These are phyloP conservation scores for Zaprionus ornatus DNA, from an alignment of 1,140 invertebrate genomes.

Conservation along the genomic window DNA sequence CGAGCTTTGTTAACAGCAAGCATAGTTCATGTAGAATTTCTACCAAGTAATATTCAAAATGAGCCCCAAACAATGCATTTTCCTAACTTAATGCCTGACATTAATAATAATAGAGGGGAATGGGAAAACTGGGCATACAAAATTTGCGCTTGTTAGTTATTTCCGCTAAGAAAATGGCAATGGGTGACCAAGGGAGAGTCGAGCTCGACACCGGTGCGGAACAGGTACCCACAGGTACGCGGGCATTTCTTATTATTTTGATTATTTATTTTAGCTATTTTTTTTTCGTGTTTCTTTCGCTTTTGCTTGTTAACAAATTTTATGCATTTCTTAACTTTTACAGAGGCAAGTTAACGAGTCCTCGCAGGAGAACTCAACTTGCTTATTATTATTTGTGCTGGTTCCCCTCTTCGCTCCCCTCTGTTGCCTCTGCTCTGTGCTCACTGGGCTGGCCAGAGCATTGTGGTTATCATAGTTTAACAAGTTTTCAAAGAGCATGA, in stretches of 20 bases:
- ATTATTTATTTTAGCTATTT: constrained; percentile 26
- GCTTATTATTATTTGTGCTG: constrained; percentile 78
- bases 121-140: constrained; percentile 17
- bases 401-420: constrained; percentile 19
- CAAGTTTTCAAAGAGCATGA: constrained; percentile 81
- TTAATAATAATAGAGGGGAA: constrained; percentile 10
- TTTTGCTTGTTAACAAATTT: constrained; percentile 76
- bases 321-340: constrained; percentile 79
- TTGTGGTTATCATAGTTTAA: constrained; percentile 83
- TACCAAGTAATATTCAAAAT: neutral
- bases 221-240: neutral
- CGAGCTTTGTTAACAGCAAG: neutral
- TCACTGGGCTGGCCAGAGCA: constrained; percentile 57
- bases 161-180: constrained; percentile 72
- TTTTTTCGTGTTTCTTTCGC: constrained; percentile 16
- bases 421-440: neutral
- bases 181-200: constrained; percentile 26
- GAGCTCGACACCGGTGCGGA: neutral
- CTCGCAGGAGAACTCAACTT: constrained; percentile 62
- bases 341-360: constrained; percentile 73
- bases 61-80: constrained; percentile 25
- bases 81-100: neutral
- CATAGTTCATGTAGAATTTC: neutral
- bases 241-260: constrained; percentile 36
- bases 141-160: constrained; percentile 72